Base-by-base conservation (phyloP, 2,888 invertebrate genomes). In the Celastrina argiolus region DNA sequence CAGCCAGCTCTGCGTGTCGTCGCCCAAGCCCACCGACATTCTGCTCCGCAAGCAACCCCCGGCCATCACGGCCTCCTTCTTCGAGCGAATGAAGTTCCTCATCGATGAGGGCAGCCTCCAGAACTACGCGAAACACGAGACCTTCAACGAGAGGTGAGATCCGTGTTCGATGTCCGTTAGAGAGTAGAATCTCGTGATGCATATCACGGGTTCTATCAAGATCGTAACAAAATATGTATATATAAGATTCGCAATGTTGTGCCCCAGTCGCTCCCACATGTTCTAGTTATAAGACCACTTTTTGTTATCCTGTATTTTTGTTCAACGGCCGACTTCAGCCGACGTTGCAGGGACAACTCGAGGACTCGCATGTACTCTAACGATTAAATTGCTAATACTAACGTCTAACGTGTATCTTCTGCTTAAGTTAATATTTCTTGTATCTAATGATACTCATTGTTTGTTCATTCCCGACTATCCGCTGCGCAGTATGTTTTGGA, bases 61-160 rank as follows among this genome's bases (percentile, higher is more conserved):
- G 2, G 97, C 97, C 28, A 97, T 98, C 77, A 99, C 98, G 0
- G 98, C 99, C 0, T 98, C 98, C 1, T 99, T 99, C 93, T 99
- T 98, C 83, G 98, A 99, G 84, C 94, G 98, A 78, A 98, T 99
- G 97, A 97, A 97, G 82, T 99, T 99, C 92, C 93, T 99, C 72
- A 98, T 99, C 74, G 99, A 99, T 86, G 98, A 98, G 84, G 98
- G 98, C 82, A 98, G 98, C 84, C 94, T 99, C 65, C 99, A 99
- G 88, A 98, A 97, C 87, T 99, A 99, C 88, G 98, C 99, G 10
- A 96, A 97, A 75, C 95, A 96, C 82, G 97, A 97, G 82, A 97
- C 97, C 39, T 99, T 99, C 92, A 98, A 99, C 89, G 98, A 98
- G 92, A 98, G 98, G 99, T 99, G 94, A 92, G 94, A 71, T 74